Conservation (phyloP, 1,140 invertebrate genomes). For the Drosophila kikkawai region DNA sequence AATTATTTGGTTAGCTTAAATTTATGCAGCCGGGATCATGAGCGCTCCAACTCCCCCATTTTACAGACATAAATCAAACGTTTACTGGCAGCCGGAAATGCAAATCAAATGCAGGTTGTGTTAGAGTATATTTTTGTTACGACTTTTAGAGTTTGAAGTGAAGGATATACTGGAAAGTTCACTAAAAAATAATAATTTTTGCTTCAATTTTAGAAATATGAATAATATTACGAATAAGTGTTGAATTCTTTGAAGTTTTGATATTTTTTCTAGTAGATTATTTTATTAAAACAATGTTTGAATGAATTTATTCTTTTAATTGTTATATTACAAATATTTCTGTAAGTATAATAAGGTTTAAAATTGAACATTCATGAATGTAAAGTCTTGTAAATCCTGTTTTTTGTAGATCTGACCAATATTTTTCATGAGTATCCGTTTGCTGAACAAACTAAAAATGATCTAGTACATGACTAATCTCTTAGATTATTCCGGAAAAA, state of each 20-base stretch:
- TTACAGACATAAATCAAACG: conserved; percentile 63
- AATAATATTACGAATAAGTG: no score
- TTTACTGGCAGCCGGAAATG: conserved; percentile 67
- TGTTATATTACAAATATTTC: neutral
- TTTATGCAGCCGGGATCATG: conserved; percentile 63
- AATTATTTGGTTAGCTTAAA: conserved; percentile 80
- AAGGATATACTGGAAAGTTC: neutral
- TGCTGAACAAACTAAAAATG: neutral
- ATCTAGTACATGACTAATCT: no score
- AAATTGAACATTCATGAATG: neutral
- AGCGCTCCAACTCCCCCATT: conserved; percentile 5
- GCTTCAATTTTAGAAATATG: no score
- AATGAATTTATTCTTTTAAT: neutral
- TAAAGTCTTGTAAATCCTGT: no score
- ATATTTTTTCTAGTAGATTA: neutral
- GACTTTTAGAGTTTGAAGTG: conserved; percentile 1
- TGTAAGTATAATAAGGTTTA: neutral
- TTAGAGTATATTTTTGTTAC: neutral
- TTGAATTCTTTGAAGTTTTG: neutral
- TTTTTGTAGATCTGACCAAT: neutral
- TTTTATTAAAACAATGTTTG: neutral
- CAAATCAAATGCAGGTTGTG: conserved; percentile 62
- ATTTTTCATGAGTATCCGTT: neutral
- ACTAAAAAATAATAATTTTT: neutral
- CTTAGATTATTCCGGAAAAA: no score